phyloP scores from a whole-genome alignment of 53 echinoderm and acorn worm species.

The Holothuria leucospilota region DNA sequence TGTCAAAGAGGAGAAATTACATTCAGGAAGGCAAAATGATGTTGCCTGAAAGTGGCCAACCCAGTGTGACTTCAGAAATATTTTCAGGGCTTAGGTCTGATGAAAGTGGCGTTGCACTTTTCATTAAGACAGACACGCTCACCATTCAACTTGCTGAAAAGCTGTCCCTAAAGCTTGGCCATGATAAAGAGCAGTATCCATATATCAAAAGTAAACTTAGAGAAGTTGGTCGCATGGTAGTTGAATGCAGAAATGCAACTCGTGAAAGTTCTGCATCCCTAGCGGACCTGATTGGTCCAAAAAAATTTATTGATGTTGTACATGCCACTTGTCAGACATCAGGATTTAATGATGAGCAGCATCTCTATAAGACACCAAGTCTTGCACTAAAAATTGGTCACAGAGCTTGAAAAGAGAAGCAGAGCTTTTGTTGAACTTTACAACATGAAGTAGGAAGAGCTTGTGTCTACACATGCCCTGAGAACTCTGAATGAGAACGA shows the following conservation, averaged over 20 bases:
- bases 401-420: constrained; percentile 23
- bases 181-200: constrained; percentile 29
- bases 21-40: constrained; percentile 41
- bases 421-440: constrained; percentile 50
- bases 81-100: constrained; percentile 30
- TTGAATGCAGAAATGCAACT: constrained; percentile 12
- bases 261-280: constrained; percentile 27
- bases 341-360: constrained; percentile 48
- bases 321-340: constrained; percentile 11
- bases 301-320: constrained; percentile 47
- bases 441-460: constrained; percentile 67
- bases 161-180: constrained; percentile 37
- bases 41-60: constrained; percentile 20
- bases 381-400: constrained; percentile 59
- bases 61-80: constrained; percentile 22
- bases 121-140: constrained; percentile 54
- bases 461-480: constrained; percentile 72
- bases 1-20: not conserved
- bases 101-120: not conserved
- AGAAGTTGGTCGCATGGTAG: constrained; percentile 28
- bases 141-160: constrained; percentile 69
- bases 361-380: constrained; percentile 27
- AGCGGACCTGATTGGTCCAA: constrained; percentile 27
- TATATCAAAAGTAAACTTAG: constrained; percentile 39
- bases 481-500: constrained; percentile 69